phyloP scores from a whole-genome alignment of 2,113 vertebrate genomes.

The Numida meleagris region DNA sequence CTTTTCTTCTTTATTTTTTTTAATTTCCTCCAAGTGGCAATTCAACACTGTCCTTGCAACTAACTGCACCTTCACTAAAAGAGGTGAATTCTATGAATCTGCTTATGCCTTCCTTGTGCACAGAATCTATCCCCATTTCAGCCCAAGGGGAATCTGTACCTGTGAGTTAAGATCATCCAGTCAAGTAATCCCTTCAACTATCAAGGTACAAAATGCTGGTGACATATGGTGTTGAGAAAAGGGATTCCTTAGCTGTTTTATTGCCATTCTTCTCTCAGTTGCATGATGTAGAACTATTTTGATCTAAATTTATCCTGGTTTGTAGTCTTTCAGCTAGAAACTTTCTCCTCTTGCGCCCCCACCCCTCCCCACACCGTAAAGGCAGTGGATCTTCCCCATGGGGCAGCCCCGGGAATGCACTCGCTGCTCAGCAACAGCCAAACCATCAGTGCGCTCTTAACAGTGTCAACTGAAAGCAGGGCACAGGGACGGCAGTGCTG shows the following conservation, averaged over 20 bases:
- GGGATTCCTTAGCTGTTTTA: background rate
- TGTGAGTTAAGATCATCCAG: background rate
- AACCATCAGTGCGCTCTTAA: too few relatives aligned
- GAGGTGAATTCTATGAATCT: background rate
- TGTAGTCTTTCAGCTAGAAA: background rate
- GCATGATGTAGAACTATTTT: background rate
- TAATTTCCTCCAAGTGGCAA: background rate
- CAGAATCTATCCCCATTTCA: background rate
- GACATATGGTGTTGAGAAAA: background rate
- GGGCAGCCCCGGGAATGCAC: too few relatives aligned
- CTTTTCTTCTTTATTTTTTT: background rate
- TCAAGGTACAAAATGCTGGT: background rate
- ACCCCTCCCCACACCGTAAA: too few relatives aligned
- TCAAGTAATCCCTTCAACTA: background rate
- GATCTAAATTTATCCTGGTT: background rate
- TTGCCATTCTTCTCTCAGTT: background rate
- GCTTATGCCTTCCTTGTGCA: background rate
- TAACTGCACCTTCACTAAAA: background rate
- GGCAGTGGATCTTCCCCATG: too few relatives aligned
- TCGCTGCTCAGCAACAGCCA: too few relatives aligned
- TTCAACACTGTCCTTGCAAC: background rate
- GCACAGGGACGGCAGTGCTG: too few relatives aligned
- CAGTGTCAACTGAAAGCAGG: too few relatives aligned
- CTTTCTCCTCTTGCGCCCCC: background rate
- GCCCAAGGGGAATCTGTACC: background rate